A percentile compares a stretch with the other conserved stretches of the same genome.
These are phyloP conservation scores for Lomographa bimaculata DNA, from an alignment of 2,888 invertebrate genomes.

Conservation along the genomic window DNA sequence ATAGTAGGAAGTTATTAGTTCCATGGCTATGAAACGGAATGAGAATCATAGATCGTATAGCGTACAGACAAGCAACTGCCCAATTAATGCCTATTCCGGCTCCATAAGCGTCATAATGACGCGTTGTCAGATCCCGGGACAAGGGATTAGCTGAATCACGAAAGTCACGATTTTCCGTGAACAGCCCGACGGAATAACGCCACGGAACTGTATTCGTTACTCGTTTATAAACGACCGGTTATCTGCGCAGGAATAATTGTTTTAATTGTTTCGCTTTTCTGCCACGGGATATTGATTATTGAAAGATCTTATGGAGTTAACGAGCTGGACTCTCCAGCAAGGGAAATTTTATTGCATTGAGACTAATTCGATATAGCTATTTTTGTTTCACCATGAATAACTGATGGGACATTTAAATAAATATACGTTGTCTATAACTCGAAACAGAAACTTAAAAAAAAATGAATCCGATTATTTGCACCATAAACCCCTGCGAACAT, in stretches of 20 bases:
- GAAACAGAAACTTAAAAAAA: no score
- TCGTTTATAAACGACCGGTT: slow-evolving; percentile 17
- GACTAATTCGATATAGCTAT: no score
- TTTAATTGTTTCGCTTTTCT: slow-evolving; percentile 20
- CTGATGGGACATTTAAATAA: no score
- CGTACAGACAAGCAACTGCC: slow-evolving; percentile 8
- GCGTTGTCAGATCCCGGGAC: slow-evolving; percentile 49
- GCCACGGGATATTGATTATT: slow-evolving; percentile 38
- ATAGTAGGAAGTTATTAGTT: no score
- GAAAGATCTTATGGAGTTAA: slow-evolving; percentile 24
- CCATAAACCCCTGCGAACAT: slow-evolving; percentile 11
- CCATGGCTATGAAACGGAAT: no score
- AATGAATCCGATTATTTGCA: slow-evolving; percentile 5
- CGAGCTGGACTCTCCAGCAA: no score
- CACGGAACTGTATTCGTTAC: slow-evolving; percentile 31
- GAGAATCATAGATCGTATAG: slow-evolving; percentile 12
- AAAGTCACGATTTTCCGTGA: slow-evolving; percentile 54
- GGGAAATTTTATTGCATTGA: no score
- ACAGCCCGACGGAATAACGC: slow-evolving; percentile 37
- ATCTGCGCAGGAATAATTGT: slow-evolving; percentile 19
- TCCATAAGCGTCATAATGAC: slow-evolving; percentile 46
- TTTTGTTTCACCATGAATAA: no score
- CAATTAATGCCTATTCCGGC: slow-evolving; percentile 28
- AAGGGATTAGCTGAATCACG: slow-evolving; percentile 43
- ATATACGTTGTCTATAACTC: no score